Evolutionary conservation across 2,888 invertebrate genomes (phyloP).

Genomic region (Monopis laevigella): DNA sequence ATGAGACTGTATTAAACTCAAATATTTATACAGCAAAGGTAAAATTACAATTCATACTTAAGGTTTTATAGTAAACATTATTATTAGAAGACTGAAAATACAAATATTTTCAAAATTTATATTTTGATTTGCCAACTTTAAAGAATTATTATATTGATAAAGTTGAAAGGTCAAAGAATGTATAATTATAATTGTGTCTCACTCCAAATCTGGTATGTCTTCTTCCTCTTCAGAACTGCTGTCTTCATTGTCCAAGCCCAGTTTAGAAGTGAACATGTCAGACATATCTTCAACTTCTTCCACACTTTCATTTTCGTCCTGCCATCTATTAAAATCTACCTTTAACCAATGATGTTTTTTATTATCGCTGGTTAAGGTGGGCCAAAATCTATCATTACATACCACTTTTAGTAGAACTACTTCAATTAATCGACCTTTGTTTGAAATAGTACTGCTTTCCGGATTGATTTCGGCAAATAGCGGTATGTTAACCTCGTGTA

Average conservation of each 20-base stretch:
- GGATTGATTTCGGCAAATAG: slow-evolving; percentile 85
- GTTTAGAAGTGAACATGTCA: slow-evolving; percentile 44
- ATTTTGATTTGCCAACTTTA: too few species aligned
- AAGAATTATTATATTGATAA: too few species aligned
- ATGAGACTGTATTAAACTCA: too few species aligned
- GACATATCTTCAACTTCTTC: slow-evolving; percentile 68
- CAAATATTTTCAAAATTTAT: too few species aligned
- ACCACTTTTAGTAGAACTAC: slow-evolving; percentile 73
- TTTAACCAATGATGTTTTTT: slow-evolving; percentile 95
- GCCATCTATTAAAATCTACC: slow-evolving; percentile 97
- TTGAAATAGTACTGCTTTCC: slow-evolving; percentile 75
- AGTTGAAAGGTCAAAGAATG: too few species aligned
- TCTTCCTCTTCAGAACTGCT: slow-evolving; percentile 82
- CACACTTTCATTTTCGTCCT: slow-evolving; percentile 93
- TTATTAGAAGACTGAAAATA: too few species aligned
- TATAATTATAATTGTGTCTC: too few species aligned
- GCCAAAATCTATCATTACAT: slow-evolving; percentile 83
- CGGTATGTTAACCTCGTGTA: slow-evolving; percentile 87
- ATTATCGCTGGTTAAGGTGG: slow-evolving; percentile 83
- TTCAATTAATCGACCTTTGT: slow-evolving; percentile 78
- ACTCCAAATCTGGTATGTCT: slow-evolving; percentile 74
- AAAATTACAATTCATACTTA: too few species aligned
- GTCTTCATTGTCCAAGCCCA: slow-evolving; percentile 56
- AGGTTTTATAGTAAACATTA: too few species aligned
- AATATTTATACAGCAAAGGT: too few species aligned